Evolutionary conservation across 2,888 invertebrate genomes (phyloP), one percentile per base, ranked within the genome.

Genomic region (Drosophila infuscata): DNA sequence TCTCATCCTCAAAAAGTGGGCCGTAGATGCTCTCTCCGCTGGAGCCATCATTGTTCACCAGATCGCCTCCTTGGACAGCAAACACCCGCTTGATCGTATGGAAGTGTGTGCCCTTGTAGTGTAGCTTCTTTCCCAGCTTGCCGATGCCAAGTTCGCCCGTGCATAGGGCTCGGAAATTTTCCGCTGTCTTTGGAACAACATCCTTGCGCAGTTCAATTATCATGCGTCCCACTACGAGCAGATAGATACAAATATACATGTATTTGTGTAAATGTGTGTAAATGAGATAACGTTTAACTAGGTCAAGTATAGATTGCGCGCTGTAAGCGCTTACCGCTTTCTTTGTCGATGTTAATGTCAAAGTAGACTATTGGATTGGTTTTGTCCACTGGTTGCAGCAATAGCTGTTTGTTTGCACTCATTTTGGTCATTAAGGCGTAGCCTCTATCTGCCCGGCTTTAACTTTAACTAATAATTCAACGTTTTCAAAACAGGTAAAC

Each of bases 21-120:
- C 99, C 99, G 92, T 98, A 99, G 82, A 99, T 99, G 89, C 98
- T 98, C 92, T 98, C 98, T 0, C 99, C 98, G 46, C 97, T 95
- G 3, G 96, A 95, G 0, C 99, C 99, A 94, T 98, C 96, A 46
- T 95, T 95, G 91, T 95, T 95, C 5, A 95, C 94, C 70, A 97
- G 95, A 91, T 97, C 97, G 8, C 97, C 97, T 64, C 97, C 96
- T 94, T 97, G 97, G 83, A 97, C 95, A 96, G 99, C 98, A 93
- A 98, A 99, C 82, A 97, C 96, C 33, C 97, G 95, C 67, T 98
- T 95, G 32, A 97, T 96, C 94, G 95, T 96, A 91, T 98, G 98
- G 93, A 99, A 97, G 65, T 94, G 94, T 12, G 95, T 94, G 58
- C 97, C 97, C 93, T 97, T 97, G 92, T 96, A 99, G 93, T 97